Conservation (phyloP, 2,113 vertebrate genomes). For the Rhea americana region DNA sequence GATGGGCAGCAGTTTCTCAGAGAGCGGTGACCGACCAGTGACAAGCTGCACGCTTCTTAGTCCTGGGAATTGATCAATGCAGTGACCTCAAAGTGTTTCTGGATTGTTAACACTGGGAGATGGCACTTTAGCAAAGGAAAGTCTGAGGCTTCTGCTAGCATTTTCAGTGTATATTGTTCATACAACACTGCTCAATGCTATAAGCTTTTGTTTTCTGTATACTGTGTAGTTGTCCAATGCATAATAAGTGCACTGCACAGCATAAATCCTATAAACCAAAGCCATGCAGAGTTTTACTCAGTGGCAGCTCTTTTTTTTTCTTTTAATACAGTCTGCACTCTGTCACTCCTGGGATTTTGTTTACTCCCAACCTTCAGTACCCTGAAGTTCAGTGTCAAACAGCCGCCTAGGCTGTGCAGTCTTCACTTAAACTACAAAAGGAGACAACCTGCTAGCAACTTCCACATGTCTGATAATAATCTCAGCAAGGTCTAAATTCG, state of each 20-base stretch:
- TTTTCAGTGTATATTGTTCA: conserved; percentile 10
- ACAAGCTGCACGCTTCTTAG: not conserved
- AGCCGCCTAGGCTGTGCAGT: not conserved
- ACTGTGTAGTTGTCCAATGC: not conserved
- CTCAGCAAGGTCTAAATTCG: conserved; percentile 15
- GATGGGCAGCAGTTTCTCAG: not conserved
- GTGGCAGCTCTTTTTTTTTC: not conserved
- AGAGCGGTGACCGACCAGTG: not conserved
- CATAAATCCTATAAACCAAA: not conserved
- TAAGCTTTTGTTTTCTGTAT: not conserved
- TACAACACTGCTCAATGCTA: not conserved
- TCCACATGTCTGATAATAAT: not conserved
- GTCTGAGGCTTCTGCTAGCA: conserved; percentile 23
- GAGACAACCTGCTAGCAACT: conserved; percentile 18
- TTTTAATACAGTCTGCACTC: not conserved
- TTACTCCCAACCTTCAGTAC: not conserved
- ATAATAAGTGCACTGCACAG: not conserved
- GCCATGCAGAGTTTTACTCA: not conserved
- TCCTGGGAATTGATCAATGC: not conserved
- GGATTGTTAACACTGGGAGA: not conserved
- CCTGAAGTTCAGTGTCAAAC: not conserved
- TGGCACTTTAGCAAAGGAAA: not conserved
- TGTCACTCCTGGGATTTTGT: not conserved
- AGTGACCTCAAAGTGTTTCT: not conserved
- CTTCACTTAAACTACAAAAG: not conserved